Conservation (phyloP, 2,797 vertebrate species). For the Valencia hispanica region DNA sequence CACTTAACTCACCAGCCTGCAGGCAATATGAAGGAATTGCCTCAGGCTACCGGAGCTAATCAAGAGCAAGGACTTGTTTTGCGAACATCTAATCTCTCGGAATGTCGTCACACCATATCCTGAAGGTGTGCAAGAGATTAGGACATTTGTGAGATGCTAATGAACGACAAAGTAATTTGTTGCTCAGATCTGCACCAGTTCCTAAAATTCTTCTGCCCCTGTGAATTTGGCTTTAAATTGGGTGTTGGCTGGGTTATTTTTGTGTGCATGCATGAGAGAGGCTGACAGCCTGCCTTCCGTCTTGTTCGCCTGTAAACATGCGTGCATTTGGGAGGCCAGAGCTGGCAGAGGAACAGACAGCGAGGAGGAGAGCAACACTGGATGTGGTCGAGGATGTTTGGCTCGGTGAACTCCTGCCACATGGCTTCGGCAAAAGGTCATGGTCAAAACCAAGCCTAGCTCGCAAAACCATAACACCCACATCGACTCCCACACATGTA, state of each 20-base stretch:
- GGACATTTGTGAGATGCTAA: slow-evolving; percentile 3
- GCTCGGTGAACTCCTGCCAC: slow-evolving; percentile 68
- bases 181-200: slow-evolving; percentile 13
- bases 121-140: slow-evolving; percentile 9
- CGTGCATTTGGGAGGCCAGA: slow-evolving; percentile 40
- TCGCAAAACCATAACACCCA: slow-evolving; percentile 62
- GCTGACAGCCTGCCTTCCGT: slow-evolving; percentile 38
- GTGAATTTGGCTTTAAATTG: slow-evolving; percentile 21
- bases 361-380: slow-evolving; percentile 55
- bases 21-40: not conserved
- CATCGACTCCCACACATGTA: slow-evolving; percentile 43
- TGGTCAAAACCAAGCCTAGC: slow-evolving; percentile 61
- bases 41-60: not conserved
- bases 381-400: slow-evolving; percentile 59
- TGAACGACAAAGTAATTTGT: slow-evolving; percentile 1
- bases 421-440: slow-evolving; percentile 76
- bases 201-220: not conserved
- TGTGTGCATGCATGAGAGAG: slow-evolving; percentile 21
- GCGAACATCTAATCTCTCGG: slow-evolving; percentile 13
- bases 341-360: slow-evolving; percentile 56
- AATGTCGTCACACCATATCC: slow-evolving; percentile 36
- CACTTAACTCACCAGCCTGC: not conserved
- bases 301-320: slow-evolving; percentile 48
- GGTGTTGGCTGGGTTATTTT: slow-evolving; percentile 20
- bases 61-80: slow-evolving; percentile 8